Evolutionary conservation across 2,888 invertebrate genomes (phyloP).

Genomic region (Xiphydria camelus): DNA sequence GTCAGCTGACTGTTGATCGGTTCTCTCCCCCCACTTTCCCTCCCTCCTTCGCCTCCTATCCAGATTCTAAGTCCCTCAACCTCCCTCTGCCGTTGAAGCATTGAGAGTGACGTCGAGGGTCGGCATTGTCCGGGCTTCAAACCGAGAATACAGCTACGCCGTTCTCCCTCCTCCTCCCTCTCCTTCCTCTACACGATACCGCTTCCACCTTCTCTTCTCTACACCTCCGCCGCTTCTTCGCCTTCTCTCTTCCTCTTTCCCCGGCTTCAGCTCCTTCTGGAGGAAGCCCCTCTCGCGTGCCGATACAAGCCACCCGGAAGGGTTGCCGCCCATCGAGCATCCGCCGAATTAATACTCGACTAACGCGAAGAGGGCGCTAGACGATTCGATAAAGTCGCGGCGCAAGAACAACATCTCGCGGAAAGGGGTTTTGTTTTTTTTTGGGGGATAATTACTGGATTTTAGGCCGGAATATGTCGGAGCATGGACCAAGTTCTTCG

Average conservation of each 20-base stretch:
- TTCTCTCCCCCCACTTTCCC: conserved; percentile 18
- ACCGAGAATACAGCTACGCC: conserved; percentile 28
- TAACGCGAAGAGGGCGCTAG: too few species aligned
- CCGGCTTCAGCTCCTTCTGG: conserved; percentile 6
- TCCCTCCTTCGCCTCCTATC: conserved; percentile 25
- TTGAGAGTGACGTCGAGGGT: conserved; percentile 49
- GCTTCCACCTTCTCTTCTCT: conserved; percentile 4
- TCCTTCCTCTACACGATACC: conserved; percentile 16
- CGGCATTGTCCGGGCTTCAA: conserved; percentile 43
- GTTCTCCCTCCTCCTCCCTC: conserved; percentile 7
- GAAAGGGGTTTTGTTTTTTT: too few species aligned
- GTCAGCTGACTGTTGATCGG: conserved; percentile 47
- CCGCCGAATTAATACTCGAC: too few species aligned
- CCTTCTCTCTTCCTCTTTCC: too few species aligned
- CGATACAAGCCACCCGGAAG: background rate
- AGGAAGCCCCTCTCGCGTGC: conserved; percentile 26
- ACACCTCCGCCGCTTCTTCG: background rate
- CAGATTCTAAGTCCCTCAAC: conserved; percentile 33
- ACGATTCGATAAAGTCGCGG: too few species aligned
- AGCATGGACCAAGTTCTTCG: too few species aligned
- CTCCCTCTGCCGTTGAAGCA: conserved; percentile 29
- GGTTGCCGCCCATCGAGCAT: too few species aligned
- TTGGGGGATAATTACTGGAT: too few species aligned
- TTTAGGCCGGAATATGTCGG: too few species aligned
- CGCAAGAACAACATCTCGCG: too few species aligned